Base-by-base conservation (phyloP, 2,113 vertebrate species). In the Indicator maculatus region DNA sequence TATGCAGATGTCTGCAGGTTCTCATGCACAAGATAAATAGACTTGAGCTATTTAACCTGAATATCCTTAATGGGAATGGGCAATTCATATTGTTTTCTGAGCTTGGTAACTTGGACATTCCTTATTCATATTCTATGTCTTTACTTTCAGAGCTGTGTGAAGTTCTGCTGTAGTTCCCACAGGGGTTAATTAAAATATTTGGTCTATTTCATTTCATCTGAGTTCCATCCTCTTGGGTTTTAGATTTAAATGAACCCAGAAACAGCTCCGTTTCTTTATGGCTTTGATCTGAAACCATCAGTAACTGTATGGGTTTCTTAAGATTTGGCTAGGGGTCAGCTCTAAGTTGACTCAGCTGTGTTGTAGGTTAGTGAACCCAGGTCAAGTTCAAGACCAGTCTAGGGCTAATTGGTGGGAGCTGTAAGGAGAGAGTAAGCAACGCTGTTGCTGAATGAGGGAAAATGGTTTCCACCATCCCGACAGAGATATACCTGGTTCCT, bases 181-280 rank as follows among this genome's bases (percentile, higher is more conserved):
- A 33, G 78, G 84, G 28, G 31, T 88, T 93, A 94, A 93, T 92
- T 96, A 93, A 95, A 90, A 89, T 87, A 87, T 92, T 89, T 92
- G 30, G 31, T 89, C 45, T 90, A 53, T 95, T 94, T 94, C 19
- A 78, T 86, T 94, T 91, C 16, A 91, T 76, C 59, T 87, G 91
- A 56, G 33, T 83, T 94, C 88, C 14, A 82, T 53, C 39, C 61
- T 75, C 44, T 55, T 3, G 4, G 93, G 71, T 75, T 84, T 90
- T 79, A 80, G 24, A 87, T 92, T 79, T 82, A 92, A 83, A 92
- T 74, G 39, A 92, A 91, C 31, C 6, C 12, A 74, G 67, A 74
- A 93, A 70, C 21, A 45, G 6, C n/a, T 78, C 16, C 4, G 0
- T 77, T 94, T 89, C 24, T 47, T 65, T 36, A 19, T 63, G 5